phyloP scores from a whole-genome alignment of 2,797 vertebrate genomes.

The Sphenodon punctatus region DNA sequence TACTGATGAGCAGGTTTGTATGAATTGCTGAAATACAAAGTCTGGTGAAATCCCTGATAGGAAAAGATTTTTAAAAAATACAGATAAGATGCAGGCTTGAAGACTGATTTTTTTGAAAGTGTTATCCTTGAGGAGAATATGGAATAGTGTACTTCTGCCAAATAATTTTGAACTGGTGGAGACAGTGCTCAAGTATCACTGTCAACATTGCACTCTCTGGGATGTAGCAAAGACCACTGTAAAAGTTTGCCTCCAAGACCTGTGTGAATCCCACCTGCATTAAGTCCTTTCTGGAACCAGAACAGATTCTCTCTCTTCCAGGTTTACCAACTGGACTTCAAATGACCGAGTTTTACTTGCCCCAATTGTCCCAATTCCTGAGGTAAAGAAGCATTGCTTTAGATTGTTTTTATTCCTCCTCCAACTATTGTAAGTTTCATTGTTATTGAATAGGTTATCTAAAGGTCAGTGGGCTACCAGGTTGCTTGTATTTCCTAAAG shows the following conservation, averaged over 20 bases:
- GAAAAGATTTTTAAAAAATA: no score
- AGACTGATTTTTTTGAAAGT: no score
- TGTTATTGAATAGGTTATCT: slow-evolving; percentile 79
- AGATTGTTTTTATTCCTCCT: slow-evolving; percentile 3
- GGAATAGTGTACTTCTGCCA: no score
- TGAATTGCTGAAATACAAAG: no score
- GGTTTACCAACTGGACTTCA: neutral
- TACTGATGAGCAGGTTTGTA: no score
- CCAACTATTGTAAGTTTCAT: slow-evolving; percentile 62
- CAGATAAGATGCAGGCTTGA: no score
- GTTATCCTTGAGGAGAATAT: no score
- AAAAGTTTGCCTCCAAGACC: neutral
- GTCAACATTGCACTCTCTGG: neutral
- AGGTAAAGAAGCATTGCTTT: slow-evolving; percentile 49
- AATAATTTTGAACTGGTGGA: neutral
- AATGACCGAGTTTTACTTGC: slow-evolving; percentile 43
- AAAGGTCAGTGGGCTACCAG: slow-evolving; percentile 80
- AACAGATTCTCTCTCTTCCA: slow-evolving; percentile 29
- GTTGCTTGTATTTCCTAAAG: slow-evolving; percentile 88
- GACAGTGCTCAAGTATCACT: accelerated
- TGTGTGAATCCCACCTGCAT: neutral
- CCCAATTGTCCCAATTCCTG: slow-evolving; percentile 35
- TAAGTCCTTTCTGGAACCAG: slow-evolving; percentile 19
- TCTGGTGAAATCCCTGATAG: no score
- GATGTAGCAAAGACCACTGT: neutral